These are phyloP conservation scores for Onthophagus sagittarius DNA, from an alignment of 2,888 invertebrate genomes.

Conservation along the genomic window DNA sequence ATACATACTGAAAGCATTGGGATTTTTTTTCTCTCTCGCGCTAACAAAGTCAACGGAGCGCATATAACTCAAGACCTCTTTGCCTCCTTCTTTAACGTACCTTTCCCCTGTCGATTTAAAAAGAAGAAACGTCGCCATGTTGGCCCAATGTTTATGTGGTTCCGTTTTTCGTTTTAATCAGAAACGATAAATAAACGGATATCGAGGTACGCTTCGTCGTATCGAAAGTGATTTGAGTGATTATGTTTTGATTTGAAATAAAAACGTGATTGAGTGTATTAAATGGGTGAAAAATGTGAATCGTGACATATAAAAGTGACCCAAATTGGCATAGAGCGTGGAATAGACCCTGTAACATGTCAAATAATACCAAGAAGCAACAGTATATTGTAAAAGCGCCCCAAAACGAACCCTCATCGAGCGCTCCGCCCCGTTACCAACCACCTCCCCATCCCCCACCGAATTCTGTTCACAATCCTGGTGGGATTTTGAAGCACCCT, in stretches of 20 bases:
- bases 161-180: not conserved
- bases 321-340: not conserved
- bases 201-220: not conserved
- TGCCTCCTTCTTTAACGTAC: not conserved
- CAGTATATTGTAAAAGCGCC: constrained; percentile 42
- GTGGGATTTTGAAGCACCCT: constrained; percentile 63
- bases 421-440: constrained; percentile 72
- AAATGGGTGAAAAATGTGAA: not conserved
- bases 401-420: constrained; percentile 31
- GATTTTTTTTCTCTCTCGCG: not conserved
- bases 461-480: constrained; percentile 51
- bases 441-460: constrained; percentile 65
- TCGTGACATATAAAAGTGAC: constrained; percentile 1
- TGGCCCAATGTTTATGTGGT: constrained; percentile 7
- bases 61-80: not conserved
- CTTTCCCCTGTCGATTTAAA: not conserved
- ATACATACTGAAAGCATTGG: too few relatives aligned
- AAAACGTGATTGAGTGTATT: not conserved
- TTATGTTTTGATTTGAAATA: not conserved
- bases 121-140: constrained; percentile 6
- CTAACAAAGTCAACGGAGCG: not conserved
- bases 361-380: constrained; percentile 47
- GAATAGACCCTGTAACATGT: constrained; percentile 41
- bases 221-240: not conserved
- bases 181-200: not conserved